Conservation (phyloP, 2,888 invertebrate genomes). For the Thyatira batis region DNA sequence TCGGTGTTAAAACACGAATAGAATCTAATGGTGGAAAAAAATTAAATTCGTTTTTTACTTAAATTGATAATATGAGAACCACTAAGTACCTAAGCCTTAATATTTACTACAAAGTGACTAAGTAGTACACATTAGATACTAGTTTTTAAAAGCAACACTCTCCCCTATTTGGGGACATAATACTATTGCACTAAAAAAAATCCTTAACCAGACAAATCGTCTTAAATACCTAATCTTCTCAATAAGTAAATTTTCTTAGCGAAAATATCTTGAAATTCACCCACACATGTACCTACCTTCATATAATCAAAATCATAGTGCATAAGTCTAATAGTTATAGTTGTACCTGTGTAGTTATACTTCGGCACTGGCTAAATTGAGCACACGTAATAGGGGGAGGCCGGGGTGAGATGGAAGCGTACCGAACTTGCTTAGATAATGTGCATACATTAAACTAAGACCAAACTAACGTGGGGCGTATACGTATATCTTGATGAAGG, state of each 20-base stretch:
- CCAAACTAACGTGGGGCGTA: conserved; percentile 71
- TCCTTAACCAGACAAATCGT: too few relatives aligned
- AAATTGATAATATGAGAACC: too few relatives aligned
- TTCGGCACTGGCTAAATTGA: conserved; percentile 53
- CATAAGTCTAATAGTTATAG: not conserved
- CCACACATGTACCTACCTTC: not conserved
- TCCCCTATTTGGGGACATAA: too few relatives aligned
- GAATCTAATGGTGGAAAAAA: too few relatives aligned
- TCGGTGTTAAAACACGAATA: too few relatives aligned
- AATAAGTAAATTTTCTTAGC: not conserved
- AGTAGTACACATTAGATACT: too few relatives aligned
- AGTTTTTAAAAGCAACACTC: too few relatives aligned
- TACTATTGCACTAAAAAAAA: too few relatives aligned
- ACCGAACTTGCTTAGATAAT: conserved; percentile 79
- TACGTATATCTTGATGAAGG: conserved; percentile 75
- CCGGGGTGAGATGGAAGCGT: conserved; percentile 41
- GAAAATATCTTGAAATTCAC: not conserved
- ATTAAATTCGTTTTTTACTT: too few relatives aligned
- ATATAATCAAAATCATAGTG: conserved; percentile 1
- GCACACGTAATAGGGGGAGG: conserved; percentile 54
- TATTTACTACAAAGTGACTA: too few relatives aligned
- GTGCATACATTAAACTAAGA: conserved; percentile 82
- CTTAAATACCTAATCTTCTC: too few relatives aligned
- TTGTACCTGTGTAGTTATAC: not conserved
- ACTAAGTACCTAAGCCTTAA: too few relatives aligned